A percentile compares a stretch with the other conserved stretches of the same genome.
phyloP scores from a whole-genome alignment of 2,888 invertebrate genomes.

The Seira ritae region DNA sequence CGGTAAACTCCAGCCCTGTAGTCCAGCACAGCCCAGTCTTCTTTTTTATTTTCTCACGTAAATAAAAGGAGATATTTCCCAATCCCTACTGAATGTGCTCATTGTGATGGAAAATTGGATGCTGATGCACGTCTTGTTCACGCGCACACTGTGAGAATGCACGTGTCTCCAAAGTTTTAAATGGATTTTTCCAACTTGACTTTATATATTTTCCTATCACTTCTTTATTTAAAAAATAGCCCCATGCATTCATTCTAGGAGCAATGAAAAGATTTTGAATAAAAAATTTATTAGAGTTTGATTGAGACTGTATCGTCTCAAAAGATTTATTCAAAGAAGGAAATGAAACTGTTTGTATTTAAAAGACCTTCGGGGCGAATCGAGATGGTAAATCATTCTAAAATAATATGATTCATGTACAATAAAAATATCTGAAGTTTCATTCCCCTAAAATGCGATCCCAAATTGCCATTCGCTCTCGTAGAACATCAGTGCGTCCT shows the following conservation, averaged over 20 bases:
- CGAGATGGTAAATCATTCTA: too few relatives aligned
- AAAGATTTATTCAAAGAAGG: too few relatives aligned
- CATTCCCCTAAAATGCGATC: neutral
- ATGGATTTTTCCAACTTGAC: neutral
- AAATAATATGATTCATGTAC: too few relatives aligned
- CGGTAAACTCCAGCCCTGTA: neutral
- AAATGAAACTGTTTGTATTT: too few relatives aligned
- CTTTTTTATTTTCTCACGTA: conserved; percentile 10
- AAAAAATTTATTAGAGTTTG: too few relatives aligned
- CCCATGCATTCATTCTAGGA: neutral
- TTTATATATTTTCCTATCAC: neutral
- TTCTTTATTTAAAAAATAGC: neutral
- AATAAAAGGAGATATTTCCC: neutral
- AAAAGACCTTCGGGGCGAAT: too few relatives aligned
- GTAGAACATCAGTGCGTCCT: neutral
- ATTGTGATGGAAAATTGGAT: neutral
- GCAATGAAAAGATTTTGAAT: too few relatives aligned
- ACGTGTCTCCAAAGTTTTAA: neutral
- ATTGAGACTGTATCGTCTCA: too few relatives aligned
- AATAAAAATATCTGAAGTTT: too few relatives aligned
- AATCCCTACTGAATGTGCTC: neutral
- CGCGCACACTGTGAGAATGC: neutral
- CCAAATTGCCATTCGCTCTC: conserved; percentile 35
- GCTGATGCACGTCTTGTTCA: conserved; percentile 4
- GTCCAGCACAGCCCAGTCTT: neutral